A percentile compares a stretch with the other conserved stretches of the same genome.
Evolutionary conservation across 2,888 invertebrate species (phyloP).

Genomic region (Bugulina stolonifera): DNA sequence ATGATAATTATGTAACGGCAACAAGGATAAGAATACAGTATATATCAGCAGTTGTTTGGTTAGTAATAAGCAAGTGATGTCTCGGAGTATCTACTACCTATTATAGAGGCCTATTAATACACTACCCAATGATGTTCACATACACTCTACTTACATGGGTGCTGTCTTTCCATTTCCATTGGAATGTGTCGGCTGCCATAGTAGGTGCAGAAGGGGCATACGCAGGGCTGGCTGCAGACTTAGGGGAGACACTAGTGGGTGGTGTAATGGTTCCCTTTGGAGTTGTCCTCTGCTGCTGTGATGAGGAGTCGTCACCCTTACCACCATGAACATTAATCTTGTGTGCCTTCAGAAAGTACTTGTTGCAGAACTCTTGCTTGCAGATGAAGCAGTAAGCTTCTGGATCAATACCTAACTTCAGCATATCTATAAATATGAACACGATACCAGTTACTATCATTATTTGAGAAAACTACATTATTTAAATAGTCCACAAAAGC

Average conservation of each 20-base stretch:
- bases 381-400: constrained; percentile 62
- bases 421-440: constrained; percentile 37
- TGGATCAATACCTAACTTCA: constrained; percentile 52
- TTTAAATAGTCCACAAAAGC: no score
- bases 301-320: constrained; percentile 39
- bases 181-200: constrained; percentile 28
- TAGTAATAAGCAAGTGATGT: no score
- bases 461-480: no score
- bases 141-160: not conserved
- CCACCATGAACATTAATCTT: constrained; percentile 52
- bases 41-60: no score
- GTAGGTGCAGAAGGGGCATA: constrained; percentile 38
- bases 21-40: no score
- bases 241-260: constrained; percentile 33
- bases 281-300: constrained; percentile 35
- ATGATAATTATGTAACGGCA: no score
- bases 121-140: no score
- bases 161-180: constrained; percentile 19
- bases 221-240: constrained; percentile 34
- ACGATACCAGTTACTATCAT: no score
- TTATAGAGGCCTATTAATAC: no score
- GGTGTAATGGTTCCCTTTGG: constrained; percentile 39
- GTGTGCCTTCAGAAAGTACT: constrained; percentile 52
- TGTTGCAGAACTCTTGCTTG: constrained; percentile 60
- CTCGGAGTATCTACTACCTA: no score